phyloP scores from a whole-genome alignment of 2,888 invertebrate genomes.

The Epinotia nisella region DNA sequence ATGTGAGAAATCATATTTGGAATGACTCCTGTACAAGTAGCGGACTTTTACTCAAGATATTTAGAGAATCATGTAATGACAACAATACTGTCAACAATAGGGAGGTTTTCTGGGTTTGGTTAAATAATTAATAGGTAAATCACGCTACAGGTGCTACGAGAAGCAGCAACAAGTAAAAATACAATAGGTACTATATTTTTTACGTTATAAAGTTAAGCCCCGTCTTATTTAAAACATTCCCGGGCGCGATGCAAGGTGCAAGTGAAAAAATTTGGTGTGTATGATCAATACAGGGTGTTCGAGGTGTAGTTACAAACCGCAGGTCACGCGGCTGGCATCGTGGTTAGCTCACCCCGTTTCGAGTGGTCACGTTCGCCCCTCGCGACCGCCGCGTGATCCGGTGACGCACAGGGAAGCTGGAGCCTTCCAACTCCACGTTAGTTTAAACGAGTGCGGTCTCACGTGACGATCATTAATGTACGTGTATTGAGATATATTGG shows the following conservation, averaged over 20 bases:
- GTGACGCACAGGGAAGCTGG: constrained; percentile 47
- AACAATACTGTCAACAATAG: neutral
- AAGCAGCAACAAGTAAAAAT: too few species aligned
- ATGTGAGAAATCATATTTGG: constrained; percentile 59
- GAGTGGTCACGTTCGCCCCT: constrained; percentile 58
- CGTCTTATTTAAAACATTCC: neutral
- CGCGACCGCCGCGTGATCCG: constrained; percentile 55
- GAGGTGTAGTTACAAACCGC: constrained; percentile 50
- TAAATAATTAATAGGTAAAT: too few species aligned
- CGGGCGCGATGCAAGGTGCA: neutral
- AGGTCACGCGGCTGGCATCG: constrained; percentile 61
- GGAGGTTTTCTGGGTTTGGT: neutral
- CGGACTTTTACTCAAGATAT: neutral
- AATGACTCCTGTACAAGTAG: constrained; percentile 52
- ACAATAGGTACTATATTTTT: too few species aligned
- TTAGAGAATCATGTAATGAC: neutral
- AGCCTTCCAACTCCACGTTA: constrained; percentile 14
- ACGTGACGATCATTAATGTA: constrained; percentile 51
- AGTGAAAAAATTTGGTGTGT: constrained; percentile 3
- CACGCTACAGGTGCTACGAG: too few species aligned
- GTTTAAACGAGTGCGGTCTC: neutral
- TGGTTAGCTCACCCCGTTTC: constrained; percentile 59
- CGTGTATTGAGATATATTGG: constrained; percentile 48
- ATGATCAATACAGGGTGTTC: constrained; percentile 21
- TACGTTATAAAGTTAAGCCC: neutral